Conservation (phyloP, 1,140 invertebrate genomes). For the Rhopalosiphum padi region DNA sequence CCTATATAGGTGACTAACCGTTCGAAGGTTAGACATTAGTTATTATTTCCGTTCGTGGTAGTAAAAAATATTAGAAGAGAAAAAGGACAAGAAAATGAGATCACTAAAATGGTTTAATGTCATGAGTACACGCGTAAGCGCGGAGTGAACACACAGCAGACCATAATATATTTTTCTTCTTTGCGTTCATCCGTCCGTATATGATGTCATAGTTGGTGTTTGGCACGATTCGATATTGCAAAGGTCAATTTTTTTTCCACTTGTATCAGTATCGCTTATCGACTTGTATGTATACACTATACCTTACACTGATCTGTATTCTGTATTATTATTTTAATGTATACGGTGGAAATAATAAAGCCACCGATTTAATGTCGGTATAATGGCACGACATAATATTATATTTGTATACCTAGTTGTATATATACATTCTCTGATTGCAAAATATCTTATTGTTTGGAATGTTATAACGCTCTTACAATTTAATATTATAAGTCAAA, state of each 20-base stretch:
- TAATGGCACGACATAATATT: not conserved
- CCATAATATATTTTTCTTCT: not conserved
- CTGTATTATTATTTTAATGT: conserved; percentile 36
- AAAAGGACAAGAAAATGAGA: not conserved
- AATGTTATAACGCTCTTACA: not conserved
- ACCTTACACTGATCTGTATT: conserved; percentile 1
- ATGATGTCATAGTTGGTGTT: conserved; percentile 23
- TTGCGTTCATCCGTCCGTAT: conserved; percentile 11
- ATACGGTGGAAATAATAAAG: conserved; percentile 6
- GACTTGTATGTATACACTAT: not conserved
- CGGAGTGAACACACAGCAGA: not conserved
- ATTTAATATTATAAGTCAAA: not conserved
- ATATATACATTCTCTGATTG: not conserved
- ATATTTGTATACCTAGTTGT: not conserved
- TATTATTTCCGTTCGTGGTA: not conserved
- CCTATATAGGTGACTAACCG: not conserved
- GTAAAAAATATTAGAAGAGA: not conserved
- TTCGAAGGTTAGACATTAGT: not conserved
- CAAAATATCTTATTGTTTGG: conserved; percentile 28
- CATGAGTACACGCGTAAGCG: not conserved
- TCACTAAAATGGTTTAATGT: not conserved
- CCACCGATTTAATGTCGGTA: conserved; percentile 20
- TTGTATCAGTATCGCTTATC: not conserved
- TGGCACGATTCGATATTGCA: conserved; percentile 46
- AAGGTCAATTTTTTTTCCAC: conserved; percentile 47